Evolutionary conservation across 2,888 invertebrate genomes (phyloP).

Genomic region (Cataglyphis altisquamis): DNA sequence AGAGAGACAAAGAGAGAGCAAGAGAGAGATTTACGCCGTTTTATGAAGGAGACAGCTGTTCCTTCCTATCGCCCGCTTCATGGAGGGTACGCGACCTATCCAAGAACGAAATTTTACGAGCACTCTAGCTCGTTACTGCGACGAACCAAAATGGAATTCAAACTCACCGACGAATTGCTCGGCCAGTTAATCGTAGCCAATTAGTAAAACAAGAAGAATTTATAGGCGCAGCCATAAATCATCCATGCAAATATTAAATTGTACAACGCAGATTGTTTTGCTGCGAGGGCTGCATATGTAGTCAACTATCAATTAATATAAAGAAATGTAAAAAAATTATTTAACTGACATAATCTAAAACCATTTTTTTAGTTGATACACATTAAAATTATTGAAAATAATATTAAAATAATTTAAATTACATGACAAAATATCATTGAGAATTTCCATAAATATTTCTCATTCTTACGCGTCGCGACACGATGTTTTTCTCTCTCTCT

Average conservation of each 20-base stretch:
- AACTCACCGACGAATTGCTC: conserved; percentile 59
- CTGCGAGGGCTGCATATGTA: background rate
- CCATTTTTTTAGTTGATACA: background rate
- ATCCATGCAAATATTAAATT: conserved; percentile 34
- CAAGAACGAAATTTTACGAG: conserved; percentile 70
- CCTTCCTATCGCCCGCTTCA: conserved; percentile 50
- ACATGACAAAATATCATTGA: background rate
- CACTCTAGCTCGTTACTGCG: conserved; percentile 68
- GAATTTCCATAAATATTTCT: background rate
- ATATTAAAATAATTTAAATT: background rate
- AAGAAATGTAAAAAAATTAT: background rate
- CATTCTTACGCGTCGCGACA: conserved; percentile 38
- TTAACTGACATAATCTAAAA: background rate
- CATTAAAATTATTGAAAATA: background rate
- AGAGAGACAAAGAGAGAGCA: conserved; percentile 45
- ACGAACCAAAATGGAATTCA: conserved; percentile 59
- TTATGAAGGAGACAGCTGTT: conserved; percentile 66
- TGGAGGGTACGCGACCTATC: conserved; percentile 50
- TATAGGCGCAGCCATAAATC: conserved; percentile 45
- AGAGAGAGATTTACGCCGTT: conserved; percentile 73
- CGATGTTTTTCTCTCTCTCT: conserved; percentile 8
- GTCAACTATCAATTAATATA: conserved; percentile 3
- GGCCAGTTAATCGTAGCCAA: conserved; percentile 43
- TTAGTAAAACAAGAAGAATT: conserved; percentile 46
- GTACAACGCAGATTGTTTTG: conserved; percentile 24